Evolutionary conservation across 2,797 vertebrate species (phyloP), one percentile per base, ranked within the genome.

Genomic region (Hyperoplus immaculatus): DNA sequence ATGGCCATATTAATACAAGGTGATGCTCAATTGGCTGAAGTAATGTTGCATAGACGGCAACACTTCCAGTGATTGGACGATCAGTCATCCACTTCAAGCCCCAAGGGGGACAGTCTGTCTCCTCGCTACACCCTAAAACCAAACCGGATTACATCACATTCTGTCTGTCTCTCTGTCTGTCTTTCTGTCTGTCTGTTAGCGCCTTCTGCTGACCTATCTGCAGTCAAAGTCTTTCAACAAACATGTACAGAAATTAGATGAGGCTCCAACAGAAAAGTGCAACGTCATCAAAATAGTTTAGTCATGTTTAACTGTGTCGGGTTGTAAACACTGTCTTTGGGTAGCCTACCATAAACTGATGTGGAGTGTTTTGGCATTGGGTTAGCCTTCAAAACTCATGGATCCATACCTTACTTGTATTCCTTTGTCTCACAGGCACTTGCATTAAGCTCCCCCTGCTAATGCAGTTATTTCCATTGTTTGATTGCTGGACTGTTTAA

Each of bases 11-110:
- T 93, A 92, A 87, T 90, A 86, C 66, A 81, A 87, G 84, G 90
- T 81, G 84, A 92, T 16, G 88, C 91, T 92, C 91, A 93, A 89
- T 92, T 93, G 91, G 90, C 78, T 74, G 61, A 85, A 90, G 87
- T 93, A 93, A 93, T 93, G 92, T 92, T 91, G 89, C 91, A 89
- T 90, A 81, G 62, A 89, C 68, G 86, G 82, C 82, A 89, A 88
- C 69, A 47, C 86, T 77, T 75, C 57, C 69, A 72, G 69, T 81
- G 90, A 92, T 89, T 92, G 92, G 92, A 92, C 77, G 46, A 92
- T 93, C 86, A 84, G 71, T 93, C 89, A 90, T 88, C 75, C 73
- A 81, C 85, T 80, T 82, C 66, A 69, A 77, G 85, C 87, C 88
- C 75, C 3, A 15, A 29, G 84, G 90, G 77, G 75, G 86, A 78